Percentiles rank a stretch among this genome's conserved stretches.
Evolutionary conservation across 2,797 vertebrate genomes (phyloP).

Genomic region (Toxotes lorentzi): DNA sequence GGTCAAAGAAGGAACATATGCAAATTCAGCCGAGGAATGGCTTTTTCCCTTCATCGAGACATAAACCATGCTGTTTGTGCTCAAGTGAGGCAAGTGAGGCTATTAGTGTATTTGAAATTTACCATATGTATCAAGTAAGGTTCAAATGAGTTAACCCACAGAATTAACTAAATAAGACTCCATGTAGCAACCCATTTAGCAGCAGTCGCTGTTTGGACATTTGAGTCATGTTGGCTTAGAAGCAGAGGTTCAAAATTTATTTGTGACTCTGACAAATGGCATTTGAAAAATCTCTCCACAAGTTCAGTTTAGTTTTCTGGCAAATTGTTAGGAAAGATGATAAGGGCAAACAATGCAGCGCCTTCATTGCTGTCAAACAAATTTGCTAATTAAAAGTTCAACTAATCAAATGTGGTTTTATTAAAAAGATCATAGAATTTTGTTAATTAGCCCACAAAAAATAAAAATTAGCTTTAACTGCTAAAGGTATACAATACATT

Average conservation of each 20-base stretch:
- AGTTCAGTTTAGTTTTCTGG: background rate
- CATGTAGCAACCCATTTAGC: background rate
- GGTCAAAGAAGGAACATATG: slow-evolving; percentile 35
- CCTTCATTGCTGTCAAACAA: background rate
- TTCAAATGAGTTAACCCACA: slow-evolving; percentile 1
- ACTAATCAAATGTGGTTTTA: background rate
- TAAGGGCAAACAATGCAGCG: background rate
- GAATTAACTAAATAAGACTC: background rate
- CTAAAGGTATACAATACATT: background rate
- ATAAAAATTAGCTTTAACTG: background rate
- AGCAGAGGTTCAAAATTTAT: background rate
- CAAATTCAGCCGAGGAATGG: slow-evolving; percentile 6
- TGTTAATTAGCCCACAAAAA: background rate
- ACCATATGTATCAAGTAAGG: background rate
- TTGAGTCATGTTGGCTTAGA: background rate
- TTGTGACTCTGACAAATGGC: background rate
- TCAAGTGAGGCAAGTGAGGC: background rate
- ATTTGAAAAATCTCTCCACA: background rate
- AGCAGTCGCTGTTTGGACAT: background rate
- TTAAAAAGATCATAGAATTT: background rate
- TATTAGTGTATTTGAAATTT: background rate
- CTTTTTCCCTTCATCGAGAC: slow-evolving; percentile 34
- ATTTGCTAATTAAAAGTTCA: background rate
- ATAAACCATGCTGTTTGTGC: slow-evolving; percentile 44
- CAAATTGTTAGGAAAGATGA: background rate